Percentiles rank a stretch among this genome's conserved stretches.
Evolutionary conservation across 2,113 vertebrate species (phyloP).

Genomic region (Callipepla squamata): DNA sequence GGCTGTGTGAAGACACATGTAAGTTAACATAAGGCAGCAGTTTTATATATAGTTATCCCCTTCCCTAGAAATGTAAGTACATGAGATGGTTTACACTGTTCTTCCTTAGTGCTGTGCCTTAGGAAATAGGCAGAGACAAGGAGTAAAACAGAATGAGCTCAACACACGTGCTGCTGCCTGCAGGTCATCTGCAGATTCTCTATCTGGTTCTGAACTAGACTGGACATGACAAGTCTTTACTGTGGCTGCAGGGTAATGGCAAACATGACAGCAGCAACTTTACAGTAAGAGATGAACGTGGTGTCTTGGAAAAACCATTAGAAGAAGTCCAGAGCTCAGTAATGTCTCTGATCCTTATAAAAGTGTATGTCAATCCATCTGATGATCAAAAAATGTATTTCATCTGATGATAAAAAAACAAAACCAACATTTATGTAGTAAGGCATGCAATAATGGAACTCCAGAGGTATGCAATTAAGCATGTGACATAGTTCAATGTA

Average conservation of each 20-base stretch:
- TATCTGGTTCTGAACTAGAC: not conserved
- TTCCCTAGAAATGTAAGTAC: not conserved
- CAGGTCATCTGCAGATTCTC: not conserved
- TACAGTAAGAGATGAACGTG: not conserved
- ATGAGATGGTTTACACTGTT: not conserved
- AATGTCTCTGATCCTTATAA: not conserved
- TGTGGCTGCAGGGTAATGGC: not conserved
- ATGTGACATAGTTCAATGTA: not conserved
- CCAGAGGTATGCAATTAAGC: not conserved
- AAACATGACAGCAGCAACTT: not conserved
- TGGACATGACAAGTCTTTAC: rapidly evolving
- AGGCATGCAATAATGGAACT: not conserved
- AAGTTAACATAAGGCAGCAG: not conserved
- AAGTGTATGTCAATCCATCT: not conserved
- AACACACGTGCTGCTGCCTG: rapidly evolving
- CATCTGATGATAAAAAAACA: not conserved
- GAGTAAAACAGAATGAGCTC: not conserved
- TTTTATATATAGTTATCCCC: rapidly evolving
- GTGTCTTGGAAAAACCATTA: not conserved
- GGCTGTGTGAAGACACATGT: not conserved
- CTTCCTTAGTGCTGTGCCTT: not conserved
- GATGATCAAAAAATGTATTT: not conserved
- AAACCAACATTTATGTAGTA: not conserved
- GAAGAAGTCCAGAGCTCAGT: not conserved
- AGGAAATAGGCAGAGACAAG: not conserved